Evolutionary conservation across 35 echinoderm and acorn worm species (phyloP).

Genomic region (Ophiothrix spiculata): DNA sequence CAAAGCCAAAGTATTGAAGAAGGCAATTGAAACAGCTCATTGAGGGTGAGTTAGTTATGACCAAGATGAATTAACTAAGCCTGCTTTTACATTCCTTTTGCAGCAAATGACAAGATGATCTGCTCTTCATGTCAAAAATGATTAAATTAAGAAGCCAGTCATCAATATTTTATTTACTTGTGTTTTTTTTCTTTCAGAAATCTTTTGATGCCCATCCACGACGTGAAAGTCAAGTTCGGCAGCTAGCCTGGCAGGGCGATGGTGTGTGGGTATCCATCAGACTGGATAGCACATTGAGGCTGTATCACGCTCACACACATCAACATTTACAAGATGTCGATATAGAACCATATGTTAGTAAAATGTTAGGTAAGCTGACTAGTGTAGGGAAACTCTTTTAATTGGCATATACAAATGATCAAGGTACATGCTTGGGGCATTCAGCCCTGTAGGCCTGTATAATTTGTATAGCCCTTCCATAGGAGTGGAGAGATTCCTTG

Average conservation of each 20-base stretch:
- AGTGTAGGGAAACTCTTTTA: background rate
- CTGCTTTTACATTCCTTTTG: too few species aligned
- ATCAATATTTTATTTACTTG: too few species aligned
- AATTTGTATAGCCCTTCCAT: background rate
- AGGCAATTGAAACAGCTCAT: too few species aligned
- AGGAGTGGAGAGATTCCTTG: background rate
- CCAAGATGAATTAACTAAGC: too few species aligned
- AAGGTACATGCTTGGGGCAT: background rate
- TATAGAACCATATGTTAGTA: conserved; percentile 97
- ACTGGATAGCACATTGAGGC: conserved; percentile 88
- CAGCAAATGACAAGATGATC: too few species aligned
- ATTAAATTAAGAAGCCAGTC: too few species aligned
- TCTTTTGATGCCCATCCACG: conserved; percentile 97
- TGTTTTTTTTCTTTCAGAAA: too few species aligned
- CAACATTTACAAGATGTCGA: conserved; percentile 96
- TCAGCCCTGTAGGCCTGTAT: background rate
- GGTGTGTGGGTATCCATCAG: conserved; percentile 96
- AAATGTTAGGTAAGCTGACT: conserved; percentile 87
- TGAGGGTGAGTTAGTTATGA: too few species aligned
- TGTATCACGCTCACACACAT: conserved; percentile 91
- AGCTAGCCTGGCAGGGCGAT: conserved; percentile 92
- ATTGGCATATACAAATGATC: background rate
- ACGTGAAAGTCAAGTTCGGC: conserved; percentile 91
- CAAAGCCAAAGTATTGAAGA: too few species aligned
- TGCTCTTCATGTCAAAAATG: too few species aligned